Base-by-base conservation (phyloP, 2,797 vertebrate genomes). In the Urosaurus nigricauda region DNA sequence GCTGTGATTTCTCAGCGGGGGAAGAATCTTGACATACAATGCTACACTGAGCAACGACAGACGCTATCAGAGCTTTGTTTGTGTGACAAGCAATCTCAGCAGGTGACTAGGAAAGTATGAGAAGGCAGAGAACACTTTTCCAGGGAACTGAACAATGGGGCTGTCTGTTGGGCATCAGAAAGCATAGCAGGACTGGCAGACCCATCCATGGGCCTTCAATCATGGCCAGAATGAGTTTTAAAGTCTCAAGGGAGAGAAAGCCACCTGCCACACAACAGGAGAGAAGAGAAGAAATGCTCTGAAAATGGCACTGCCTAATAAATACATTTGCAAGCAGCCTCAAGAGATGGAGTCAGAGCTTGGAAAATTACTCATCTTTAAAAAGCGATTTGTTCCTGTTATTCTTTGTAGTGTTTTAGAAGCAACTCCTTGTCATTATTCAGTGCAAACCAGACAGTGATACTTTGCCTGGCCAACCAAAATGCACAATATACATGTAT, bases 81-180 rank as follows among this genome's bases (percentile, higher is more conserved):
- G 53, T 73, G 53, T 2, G 16, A 40, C 80, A 21, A 32, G 65
- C 79, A 40, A 32, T 47, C 88, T 37, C 90, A 90, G 91, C 91
- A 86, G 90, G 90, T 70, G 29, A 4, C 26, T 83, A 4, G 75
- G 37, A 90, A 84, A 21, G 14, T 0, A 12, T 58, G 0, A 0
- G 7, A 5, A 65, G 89, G 6, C 3, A 60, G 91, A 85, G 85
- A 79, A 88, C 85, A 83, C 82, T 81, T 51, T 87, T 74, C 73
- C 83, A 78, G 79, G 75, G 71, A 86, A 88, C 14, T 43, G 60
- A 65, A 35, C 2, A 82, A 53, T 0, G 0, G 53, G 65, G 16
- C 0, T 11, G 0, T 0, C 74, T 0, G 29, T 40, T 26, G 0
- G 1, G 0, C 3, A 0, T 0, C 14, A 12, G 53, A 32, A 92